Evolutionary conservation across 2,888 invertebrate genomes (phyloP).

Genomic region (Drosophila infuscata): DNA sequence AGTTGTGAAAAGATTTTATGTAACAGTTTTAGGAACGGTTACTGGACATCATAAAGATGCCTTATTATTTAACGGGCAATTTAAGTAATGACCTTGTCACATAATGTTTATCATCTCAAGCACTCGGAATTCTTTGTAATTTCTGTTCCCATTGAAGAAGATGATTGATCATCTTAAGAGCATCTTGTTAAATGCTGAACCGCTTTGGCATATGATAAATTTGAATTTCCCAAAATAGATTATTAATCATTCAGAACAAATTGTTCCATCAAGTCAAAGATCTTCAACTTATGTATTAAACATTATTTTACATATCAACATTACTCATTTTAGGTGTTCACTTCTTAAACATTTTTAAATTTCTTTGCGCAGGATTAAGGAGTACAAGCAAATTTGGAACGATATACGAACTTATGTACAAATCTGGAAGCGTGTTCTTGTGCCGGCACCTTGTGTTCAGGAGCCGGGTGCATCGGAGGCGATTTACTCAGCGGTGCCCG

Average conservation of each 20-base stretch:
- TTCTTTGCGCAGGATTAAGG: conserved; percentile 87
- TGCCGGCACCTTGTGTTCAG: conserved; percentile 90
- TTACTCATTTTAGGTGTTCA: not conserved
- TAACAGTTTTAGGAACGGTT: not conserved
- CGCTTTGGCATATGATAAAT: not conserved
- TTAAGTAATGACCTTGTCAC: not conserved
- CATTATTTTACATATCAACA: not conserved
- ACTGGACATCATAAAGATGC: not conserved
- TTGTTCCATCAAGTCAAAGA: not conserved
- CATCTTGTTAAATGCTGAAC: not conserved
- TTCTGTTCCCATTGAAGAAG: not conserved
- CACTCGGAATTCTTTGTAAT: not conserved
- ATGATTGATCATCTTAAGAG: not conserved
- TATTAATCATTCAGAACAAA: not conserved
- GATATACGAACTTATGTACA: conserved; percentile 89
- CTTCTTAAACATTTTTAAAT: not conserved
- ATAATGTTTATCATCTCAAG: not conserved
- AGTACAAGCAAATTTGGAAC: conserved; percentile 89
- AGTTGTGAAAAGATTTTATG: not conserved
- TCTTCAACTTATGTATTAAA: not conserved
- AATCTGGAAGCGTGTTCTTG: conserved; percentile 88
- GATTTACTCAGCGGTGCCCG: conserved; percentile 87
- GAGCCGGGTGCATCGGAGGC: conserved; percentile 90
- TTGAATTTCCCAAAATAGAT: not conserved
- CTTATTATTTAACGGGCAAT: not conserved